A percentile compares a stretch with the other conserved stretches of the same genome.
These are phyloP conservation scores for Pachypeltis micranthus DNA, from an alignment of 1,140 invertebrate species.

Conservation along the genomic window DNA sequence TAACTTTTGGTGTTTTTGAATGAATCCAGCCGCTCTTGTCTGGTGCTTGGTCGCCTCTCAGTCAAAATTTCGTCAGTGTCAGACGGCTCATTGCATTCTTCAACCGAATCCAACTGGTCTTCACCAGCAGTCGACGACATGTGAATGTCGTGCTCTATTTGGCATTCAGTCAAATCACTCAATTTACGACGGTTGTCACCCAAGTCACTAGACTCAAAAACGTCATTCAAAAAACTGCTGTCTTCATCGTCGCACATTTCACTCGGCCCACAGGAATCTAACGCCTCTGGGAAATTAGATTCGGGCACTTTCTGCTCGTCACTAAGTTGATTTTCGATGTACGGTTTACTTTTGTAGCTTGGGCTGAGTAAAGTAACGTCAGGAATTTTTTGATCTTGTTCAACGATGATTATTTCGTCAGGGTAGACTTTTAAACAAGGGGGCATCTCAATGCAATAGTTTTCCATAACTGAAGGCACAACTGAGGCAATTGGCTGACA, in stretches of 20 bases:
- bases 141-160: neutral
- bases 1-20: conserved; percentile 32
- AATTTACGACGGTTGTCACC: too few relatives aligned
- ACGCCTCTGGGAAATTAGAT: neutral
- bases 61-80: conserved; percentile 13
- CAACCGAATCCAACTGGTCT: neutral
- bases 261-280: conserved; percentile 11
- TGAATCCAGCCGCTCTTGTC: conserved; percentile 30
- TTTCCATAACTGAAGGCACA: neutral
- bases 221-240: conserved; percentile 2
- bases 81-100: neutral
- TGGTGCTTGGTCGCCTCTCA: conserved; percentile 29
- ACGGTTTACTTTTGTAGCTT: neutral
- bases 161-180: neutral
- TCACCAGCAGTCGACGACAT: neutral
- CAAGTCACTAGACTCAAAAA: neutral
- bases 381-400: neutral
- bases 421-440: neutral
- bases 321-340: conserved; percentile 1
- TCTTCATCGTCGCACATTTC: conserved; percentile 10
- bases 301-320: conserved; percentile 20
- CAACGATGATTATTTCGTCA: neutral
- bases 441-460: neutral
- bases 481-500: neutral
- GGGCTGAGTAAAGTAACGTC: neutral